Percentiles rank a stretch among this genome's conserved stretches.
Evolutionary conservation across 2,113 vertebrate genomes (phyloP).

Genomic region (Donacobius atricapilla): DNA sequence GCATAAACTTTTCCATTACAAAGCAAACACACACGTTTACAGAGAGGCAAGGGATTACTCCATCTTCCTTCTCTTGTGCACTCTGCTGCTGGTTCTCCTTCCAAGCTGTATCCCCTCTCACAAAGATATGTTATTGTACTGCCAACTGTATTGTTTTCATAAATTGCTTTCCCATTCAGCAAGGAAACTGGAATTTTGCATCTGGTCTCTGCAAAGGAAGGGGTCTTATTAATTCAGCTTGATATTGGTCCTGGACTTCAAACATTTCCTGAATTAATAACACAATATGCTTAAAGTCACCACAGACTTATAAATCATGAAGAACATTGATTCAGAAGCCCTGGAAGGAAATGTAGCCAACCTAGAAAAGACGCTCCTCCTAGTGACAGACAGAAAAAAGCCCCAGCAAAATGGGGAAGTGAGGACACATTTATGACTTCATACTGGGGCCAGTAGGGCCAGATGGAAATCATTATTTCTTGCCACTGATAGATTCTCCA

Average conservation of each 20-base stretch:
- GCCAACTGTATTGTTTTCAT: conserved; percentile 79
- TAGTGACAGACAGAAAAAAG: neutral
- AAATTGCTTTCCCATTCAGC: conserved; percentile 77
- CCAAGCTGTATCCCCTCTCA: conserved; percentile 82
- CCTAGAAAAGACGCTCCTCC: neutral
- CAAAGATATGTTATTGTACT: conserved; percentile 81
- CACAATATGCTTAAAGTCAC: neutral
- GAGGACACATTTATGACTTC: neutral
- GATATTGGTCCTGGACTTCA: neutral
- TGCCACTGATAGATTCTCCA: neutral
- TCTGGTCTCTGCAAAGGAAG: conserved; percentile 70
- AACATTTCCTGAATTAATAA: neutral
- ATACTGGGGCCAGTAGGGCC: neutral
- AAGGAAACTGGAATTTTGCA: conserved; percentile 78
- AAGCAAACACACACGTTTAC: conserved; percentile 84
- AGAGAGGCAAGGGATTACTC: conserved; percentile 84
- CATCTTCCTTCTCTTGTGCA: conserved; percentile 83
- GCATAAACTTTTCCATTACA: neutral
- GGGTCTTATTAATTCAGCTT: conserved; percentile 4
- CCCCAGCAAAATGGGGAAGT: neutral
- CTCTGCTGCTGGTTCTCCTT: conserved; percentile 77
- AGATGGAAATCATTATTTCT: neutral
- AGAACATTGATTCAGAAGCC: neutral
- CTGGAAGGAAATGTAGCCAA: neutral
- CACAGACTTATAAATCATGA: neutral